phyloP scores from a whole-genome alignment of 2,888 invertebrate genomes.

The Metopia argyrocephala region DNA sequence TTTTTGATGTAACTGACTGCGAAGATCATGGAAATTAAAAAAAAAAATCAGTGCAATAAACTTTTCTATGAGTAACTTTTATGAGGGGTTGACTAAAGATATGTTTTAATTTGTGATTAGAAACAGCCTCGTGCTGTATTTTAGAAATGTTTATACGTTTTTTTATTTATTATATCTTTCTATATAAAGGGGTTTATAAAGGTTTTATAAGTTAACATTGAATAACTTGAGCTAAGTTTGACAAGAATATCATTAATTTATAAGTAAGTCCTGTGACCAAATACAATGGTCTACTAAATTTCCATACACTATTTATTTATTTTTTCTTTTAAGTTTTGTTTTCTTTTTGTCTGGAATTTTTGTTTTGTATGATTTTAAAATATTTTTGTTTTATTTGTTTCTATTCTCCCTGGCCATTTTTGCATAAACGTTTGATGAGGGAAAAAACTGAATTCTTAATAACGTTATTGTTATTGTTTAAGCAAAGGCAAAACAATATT shows the following conservation, averaged over 20 bases:
- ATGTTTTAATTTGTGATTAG: no score
- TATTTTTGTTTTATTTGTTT: neutral
- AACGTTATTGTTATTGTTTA: constrained; percentile 61
- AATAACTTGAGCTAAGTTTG: no score
- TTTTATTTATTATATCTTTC: no score
- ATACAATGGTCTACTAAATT: constrained; percentile 35
- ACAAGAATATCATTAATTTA: no score
- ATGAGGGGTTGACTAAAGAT: no score
- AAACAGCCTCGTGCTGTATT: no score
- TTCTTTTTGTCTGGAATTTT: constrained; percentile 56
- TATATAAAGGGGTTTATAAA: no score
- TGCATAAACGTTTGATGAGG: constrained; percentile 49
- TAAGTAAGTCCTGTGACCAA: constrained; percentile 58
- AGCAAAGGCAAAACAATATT: constrained; percentile 31
- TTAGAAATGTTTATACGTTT: no score
- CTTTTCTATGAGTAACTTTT: neutral
- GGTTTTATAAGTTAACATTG: no score
- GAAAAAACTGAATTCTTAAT: constrained; percentile 61
- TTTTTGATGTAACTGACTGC: constrained; percentile 59
- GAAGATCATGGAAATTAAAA: neutral
- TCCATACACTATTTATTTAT: neutral
- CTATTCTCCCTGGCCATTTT: constrained; percentile 9
- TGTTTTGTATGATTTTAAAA: constrained; percentile 24
- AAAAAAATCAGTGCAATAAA: neutral
- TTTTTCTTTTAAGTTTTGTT: constrained; percentile 50